Conservation (phyloP, 2,888 invertebrate genomes). For the Andrena bicolor region DNA sequence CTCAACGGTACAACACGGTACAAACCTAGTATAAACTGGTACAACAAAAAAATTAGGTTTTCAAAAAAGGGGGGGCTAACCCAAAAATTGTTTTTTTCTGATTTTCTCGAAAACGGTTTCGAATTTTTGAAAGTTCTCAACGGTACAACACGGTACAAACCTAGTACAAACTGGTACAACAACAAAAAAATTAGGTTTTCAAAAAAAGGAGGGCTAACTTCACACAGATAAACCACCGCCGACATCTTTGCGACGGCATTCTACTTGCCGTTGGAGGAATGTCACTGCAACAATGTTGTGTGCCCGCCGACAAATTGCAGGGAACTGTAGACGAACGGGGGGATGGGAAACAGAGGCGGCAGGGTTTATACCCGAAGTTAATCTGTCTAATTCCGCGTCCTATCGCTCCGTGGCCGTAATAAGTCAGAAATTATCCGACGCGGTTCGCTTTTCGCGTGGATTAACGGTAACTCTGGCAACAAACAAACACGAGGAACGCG, state of each 20-base stretch:
- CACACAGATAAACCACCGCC: no score
- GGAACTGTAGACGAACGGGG: neutral
- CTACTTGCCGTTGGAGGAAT: neutral
- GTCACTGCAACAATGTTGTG: neutral
- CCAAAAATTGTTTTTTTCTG: no score
- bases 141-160: no score
- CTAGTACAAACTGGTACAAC: no score
- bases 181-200: no score
- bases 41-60: no score
- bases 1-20: no score
- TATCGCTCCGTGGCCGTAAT: constrained; percentile 41
- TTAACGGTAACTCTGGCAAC: constrained; percentile 55
- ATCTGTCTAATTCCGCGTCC: constrained; percentile 50
- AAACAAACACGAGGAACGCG: constrained; percentile 29
- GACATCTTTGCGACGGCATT: neutral
- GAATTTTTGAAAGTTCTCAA: no score
- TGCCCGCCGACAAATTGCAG: neutral
- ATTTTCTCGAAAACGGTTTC: no score
- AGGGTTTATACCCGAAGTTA: constrained; percentile 46
- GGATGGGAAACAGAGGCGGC: neutral
- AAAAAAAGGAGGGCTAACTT: no score
- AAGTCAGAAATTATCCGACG: constrained; percentile 65
- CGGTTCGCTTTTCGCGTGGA: constrained; percentile 54
- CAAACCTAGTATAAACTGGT: no score
- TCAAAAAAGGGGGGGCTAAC: no score